Percentiles rank a stretch among this genome's conserved stretches.
Conservation (phyloP, 2,888 invertebrate species). For the Shargacucullia verbasci region DNA sequence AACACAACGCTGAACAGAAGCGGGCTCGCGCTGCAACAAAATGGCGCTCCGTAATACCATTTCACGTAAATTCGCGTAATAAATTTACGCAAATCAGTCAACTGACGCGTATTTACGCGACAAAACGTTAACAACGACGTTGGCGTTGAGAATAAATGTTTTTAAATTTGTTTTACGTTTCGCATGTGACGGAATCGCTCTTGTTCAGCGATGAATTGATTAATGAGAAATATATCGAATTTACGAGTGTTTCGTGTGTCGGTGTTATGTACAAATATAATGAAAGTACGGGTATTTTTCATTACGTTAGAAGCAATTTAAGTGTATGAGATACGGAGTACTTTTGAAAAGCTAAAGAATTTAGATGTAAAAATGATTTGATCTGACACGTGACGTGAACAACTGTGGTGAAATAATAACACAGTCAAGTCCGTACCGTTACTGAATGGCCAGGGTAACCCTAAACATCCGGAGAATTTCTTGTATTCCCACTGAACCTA, state of each 20-base stretch:
- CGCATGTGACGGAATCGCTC: conserved; percentile 17
- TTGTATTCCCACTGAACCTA: too few species aligned
- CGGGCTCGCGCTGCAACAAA: conserved; percentile 13
- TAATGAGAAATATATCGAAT: conserved; percentile 37
- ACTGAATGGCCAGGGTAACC: too few species aligned
- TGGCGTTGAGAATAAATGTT: conserved; percentile 37
- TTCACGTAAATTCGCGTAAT: conserved; percentile 27
- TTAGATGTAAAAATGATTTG: too few species aligned
- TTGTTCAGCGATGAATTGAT: conserved; percentile 43
- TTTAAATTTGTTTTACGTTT: conserved; percentile 33
- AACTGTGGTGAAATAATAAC: too few species aligned
- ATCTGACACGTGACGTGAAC: too few species aligned
- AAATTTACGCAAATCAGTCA: conserved; percentile 59
- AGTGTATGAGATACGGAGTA: too few species aligned
- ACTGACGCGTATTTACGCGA: conserved; percentile 40
- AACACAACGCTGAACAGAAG: conserved; percentile 15
- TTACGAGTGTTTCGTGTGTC: conserved; percentile 6
- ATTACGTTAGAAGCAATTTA: background rate
- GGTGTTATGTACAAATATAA: background rate
- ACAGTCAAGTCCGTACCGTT: too few species aligned
- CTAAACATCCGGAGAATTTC: too few species aligned
- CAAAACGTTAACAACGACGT: conserved; percentile 42
- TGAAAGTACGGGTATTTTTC: background rate
- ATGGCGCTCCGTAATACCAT: conserved; percentile 29
- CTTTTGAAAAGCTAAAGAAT: too few species aligned